Evolutionary conservation across 2,797 vertebrate genomes (phyloP), one percentile per base, ranked within the genome.

Genomic region (Telmatherina bonti): DNA sequence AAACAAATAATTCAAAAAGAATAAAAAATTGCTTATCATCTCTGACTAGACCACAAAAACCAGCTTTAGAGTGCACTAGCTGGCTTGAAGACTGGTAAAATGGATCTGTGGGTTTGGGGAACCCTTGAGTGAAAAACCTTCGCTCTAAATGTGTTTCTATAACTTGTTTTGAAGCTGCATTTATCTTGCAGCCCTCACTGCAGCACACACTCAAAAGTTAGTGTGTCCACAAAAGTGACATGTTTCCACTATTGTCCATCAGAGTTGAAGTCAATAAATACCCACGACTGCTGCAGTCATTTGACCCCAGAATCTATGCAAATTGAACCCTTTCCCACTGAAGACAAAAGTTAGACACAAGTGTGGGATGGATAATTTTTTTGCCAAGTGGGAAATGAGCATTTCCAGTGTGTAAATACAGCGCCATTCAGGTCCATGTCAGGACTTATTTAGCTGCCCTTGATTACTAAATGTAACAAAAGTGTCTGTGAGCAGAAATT

Each of bases 11-110:
- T 2, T 2, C 10, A 36, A 36, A 36, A 4, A 18, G 3, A 43
- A 4, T 0, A 43, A 22, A 62, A 55, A 45, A 20, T 26, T 2
- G 49, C 33, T 45, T 54, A 55, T 45, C 31, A 54, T 55, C 47
- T 55, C 35, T 33, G 41, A 36, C 31, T 38, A 20, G 56, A 61
- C 67, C 26, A 47, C 45, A 38, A 35, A 57, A 60, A 33, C 36
- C 66, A 20, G 45, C 18, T 20, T 33, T 26, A 51, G 16, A 29
- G 12, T 16, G 33, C 10, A 26, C n/a, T 49, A 52, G 31, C 43
- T 51, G 26, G 31, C 27, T 60, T 38, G 20, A 57, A 69, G 36
- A 69, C 47, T 30, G 27, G 27, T 30, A 43, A 52, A 70, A 53
- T 38, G n/a, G 20, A 24, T 59, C 45, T 47, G 27, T 13, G 49